Conservation (phyloP, 2,888 invertebrate species). For the Tetranychus piercei region DNA sequence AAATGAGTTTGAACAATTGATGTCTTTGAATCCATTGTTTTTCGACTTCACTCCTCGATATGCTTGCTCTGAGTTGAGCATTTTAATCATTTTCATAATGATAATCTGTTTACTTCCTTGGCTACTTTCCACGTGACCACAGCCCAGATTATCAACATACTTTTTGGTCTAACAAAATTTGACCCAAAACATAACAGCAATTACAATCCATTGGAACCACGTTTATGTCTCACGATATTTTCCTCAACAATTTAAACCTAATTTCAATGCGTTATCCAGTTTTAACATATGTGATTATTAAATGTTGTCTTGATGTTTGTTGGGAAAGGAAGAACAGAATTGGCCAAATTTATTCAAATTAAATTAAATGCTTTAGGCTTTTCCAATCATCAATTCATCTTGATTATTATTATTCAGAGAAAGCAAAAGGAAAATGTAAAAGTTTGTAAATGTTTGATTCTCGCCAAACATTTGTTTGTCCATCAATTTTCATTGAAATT, state of each 20-base stretch:
- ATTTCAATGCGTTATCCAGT: background rate
- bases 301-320: no score
- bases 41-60: background rate
- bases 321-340: no score
- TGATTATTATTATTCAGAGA: no score
- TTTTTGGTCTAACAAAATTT: background rate
- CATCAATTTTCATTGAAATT: no score
- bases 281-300: no score
- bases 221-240: background rate
- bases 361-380: no score
- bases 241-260: background rate
- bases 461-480: no score
- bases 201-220: background rate
- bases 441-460: no score
- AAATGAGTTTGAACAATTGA: no score
- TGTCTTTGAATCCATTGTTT: background rate
- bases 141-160: background rate
- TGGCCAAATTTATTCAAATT: no score
- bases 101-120: background rate
- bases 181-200: background rate
- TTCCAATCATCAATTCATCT: no score
- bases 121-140: background rate
- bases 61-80: background rate
- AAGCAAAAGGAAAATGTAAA: no score
- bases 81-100: background rate